Percentiles rank a stretch among this genome's conserved stretches.
phyloP scores from a whole-genome alignment of 92 coral and sea anemone species.

The Scolanthus callimorphus region DNA sequence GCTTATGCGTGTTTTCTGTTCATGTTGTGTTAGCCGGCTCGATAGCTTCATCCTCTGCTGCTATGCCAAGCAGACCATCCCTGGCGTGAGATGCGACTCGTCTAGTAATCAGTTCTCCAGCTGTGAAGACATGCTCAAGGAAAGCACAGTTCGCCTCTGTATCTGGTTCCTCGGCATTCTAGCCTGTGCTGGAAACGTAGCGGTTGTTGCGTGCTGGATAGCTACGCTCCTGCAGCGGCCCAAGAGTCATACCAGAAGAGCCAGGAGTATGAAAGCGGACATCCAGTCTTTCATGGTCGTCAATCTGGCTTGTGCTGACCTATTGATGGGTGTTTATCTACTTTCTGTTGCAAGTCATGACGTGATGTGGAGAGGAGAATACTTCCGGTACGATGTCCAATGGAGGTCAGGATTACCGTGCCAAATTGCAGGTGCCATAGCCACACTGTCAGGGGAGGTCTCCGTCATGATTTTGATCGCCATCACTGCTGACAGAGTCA shows the following conservation, averaged over 20 bases:
- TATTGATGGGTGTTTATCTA: conserved; percentile 43
- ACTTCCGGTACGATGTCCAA: conserved; percentile 31
- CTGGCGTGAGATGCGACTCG: conserved; percentile 36
- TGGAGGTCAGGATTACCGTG: conserved; percentile 37
- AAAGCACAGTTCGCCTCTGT: conserved; percentile 28
- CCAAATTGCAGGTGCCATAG: conserved; percentile 34
- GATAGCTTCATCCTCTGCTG: conserved; percentile 60
- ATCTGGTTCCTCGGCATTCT: conserved; percentile 44
- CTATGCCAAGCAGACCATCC: conserved; percentile 29
- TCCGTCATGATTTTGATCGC: conserved; percentile 36
- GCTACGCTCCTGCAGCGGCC: no score
- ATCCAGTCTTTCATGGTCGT: no score
- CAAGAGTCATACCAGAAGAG: no score
- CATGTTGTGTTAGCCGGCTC: conserved; percentile 17
- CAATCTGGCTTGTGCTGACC: conserved; percentile 40
- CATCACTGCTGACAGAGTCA: conserved; percentile 33
- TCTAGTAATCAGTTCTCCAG: conserved; percentile 42
- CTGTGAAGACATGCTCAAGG: conserved; percentile 51
- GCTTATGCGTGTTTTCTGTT: neutral
- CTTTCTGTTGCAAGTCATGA: conserved; percentile 40
- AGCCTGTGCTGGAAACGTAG: conserved; percentile 27
- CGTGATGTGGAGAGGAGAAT: conserved; percentile 46
- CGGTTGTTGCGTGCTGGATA: conserved; percentile 28
- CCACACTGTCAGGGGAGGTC: conserved; percentile 44
- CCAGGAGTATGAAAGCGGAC: no score